Evolutionary conservation across 2,888 invertebrate genomes (phyloP).

Genomic region (Dromius quadrimaculatus): DNA sequence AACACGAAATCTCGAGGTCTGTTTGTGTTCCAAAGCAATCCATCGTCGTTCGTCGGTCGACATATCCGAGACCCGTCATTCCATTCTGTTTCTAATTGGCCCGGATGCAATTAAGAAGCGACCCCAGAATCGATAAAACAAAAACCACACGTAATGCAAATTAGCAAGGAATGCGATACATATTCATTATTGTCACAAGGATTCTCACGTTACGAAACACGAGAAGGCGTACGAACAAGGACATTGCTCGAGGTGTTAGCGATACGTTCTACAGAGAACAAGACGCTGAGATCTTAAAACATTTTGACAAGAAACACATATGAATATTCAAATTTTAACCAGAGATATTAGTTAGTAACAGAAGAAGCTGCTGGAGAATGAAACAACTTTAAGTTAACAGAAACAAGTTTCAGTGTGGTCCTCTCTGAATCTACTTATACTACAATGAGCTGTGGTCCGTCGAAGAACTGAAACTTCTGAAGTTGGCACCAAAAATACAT

Average conservation of each 20-base stretch:
- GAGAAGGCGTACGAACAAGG: background rate
- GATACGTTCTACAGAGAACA: background rate
- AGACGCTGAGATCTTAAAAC: background rate
- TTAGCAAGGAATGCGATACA: constrained; percentile 47
- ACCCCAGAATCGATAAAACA: constrained; percentile 47
- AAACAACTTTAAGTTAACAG: too few relatives aligned
- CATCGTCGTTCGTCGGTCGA: constrained; percentile 15
- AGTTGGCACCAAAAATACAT: too few relatives aligned
- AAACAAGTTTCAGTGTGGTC: too few relatives aligned
- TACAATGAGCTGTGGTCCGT: too few relatives aligned
- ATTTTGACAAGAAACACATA: background rate
- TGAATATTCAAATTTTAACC: too few relatives aligned
- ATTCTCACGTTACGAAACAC: constrained; percentile 25
- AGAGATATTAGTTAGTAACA: too few relatives aligned
- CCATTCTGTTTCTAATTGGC: constrained; percentile 40
- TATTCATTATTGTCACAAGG: constrained; percentile 51
- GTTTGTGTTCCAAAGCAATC: background rate
- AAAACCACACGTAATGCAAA: constrained; percentile 50
- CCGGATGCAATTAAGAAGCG: constrained; percentile 38
- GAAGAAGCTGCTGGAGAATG: too few relatives aligned
- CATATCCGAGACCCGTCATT: constrained; percentile 12
- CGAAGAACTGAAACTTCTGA: too few relatives aligned
- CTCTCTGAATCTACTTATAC: too few relatives aligned
- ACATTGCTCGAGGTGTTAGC: constrained; percentile 7
- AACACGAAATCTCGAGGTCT: background rate